A percentile compares a stretch with the other conserved stretches of the same genome.
phyloP scores from a whole-genome alignment of 1,140 invertebrate genomes.

The Drosophila grimshawi region DNA sequence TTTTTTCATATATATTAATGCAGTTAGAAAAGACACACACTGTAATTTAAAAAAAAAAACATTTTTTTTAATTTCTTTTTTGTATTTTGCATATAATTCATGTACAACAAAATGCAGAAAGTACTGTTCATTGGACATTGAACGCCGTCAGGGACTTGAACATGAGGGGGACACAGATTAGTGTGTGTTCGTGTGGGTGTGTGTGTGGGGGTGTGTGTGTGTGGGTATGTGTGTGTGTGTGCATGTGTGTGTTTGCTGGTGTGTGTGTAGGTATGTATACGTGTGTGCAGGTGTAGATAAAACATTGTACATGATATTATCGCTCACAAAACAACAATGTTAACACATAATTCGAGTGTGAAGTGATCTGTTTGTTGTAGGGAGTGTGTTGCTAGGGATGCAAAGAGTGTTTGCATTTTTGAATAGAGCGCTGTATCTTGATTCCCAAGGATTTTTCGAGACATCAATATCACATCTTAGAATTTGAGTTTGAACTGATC shows the following conservation, averaged over 20 bases:
- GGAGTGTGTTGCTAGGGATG: conserved; percentile 1
- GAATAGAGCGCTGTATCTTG: conserved; percentile 10
- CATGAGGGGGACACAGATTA: conserved; percentile 35
- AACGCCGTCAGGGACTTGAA: conserved; percentile 55
- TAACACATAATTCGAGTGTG: conserved; percentile 31
- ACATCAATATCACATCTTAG: too few relatives aligned
- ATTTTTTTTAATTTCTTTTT: conserved; percentile 22
- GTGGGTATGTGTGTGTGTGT: too few relatives aligned
- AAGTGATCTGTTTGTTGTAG: neutral
- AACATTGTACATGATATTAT: conserved; percentile 79
- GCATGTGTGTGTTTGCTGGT: neutral
- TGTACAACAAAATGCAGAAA: conserved; percentile 61
- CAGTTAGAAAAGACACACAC: conserved; percentile 51
- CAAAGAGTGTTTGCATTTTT: conserved; percentile 1
- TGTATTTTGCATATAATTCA: conserved; percentile 49
- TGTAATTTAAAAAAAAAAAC: neutral
- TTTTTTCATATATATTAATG: conserved; percentile 22
- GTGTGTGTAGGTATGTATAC: conserved; percentile 28
- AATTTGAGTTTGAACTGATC: conserved; percentile 50
- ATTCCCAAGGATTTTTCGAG: neutral
- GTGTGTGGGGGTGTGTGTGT: neutral
- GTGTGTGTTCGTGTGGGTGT: conserved; percentile 14
- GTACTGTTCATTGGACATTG: conserved; percentile 62
- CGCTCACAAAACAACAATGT: conserved; percentile 32
- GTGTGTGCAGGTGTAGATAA: conserved; percentile 44